A percentile compares a stretch with the other conserved stretches of the same genome.
Evolutionary conservation across 2,113 vertebrate genomes (phyloP).

Genomic region (Tragelaphus buxtoni): DNA sequence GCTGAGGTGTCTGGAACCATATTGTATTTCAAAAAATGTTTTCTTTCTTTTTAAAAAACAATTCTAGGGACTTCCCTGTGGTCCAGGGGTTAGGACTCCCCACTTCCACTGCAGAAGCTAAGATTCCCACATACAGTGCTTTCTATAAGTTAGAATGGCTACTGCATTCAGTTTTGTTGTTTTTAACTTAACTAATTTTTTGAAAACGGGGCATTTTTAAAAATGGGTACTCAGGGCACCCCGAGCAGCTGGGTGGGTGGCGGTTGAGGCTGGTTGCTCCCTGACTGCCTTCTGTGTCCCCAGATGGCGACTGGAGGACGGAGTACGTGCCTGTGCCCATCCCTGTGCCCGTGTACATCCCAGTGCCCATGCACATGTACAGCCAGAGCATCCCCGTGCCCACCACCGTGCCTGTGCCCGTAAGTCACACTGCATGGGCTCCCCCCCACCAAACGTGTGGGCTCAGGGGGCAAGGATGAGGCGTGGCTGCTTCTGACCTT

Average conservation of each 20-base stretch:
- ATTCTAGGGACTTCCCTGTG: not conserved
- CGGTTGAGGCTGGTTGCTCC: slow-evolving; percentile 25
- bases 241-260: slow-evolving; percentile 13
- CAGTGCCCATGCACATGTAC: slow-evolving; percentile 97
- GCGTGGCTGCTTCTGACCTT: not conserved
- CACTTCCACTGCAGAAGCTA: not conserved
- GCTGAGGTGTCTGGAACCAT: not conserved
- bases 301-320: slow-evolving; percentile 90
- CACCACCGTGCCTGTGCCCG: slow-evolving; percentile 91
- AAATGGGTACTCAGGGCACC: not conserved
- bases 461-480: not conserved
- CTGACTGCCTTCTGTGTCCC: slow-evolving; percentile 45
- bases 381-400: slow-evolving; percentile 91
- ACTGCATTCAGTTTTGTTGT: not conserved
- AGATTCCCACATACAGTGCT: not conserved
- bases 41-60: not conserved
- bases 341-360: slow-evolving; percentile 95
- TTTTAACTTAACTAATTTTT: slow-evolving; percentile 12
- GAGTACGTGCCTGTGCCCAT: slow-evolving; percentile 95
- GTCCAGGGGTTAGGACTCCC: not conserved
- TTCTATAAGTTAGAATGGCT: not conserved
- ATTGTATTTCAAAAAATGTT: not conserved
- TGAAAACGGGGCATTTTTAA: not conserved
- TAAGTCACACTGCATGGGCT: slow-evolving; percentile 78
- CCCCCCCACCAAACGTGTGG: not conserved